These are phyloP conservation scores for Oeneis ivallda DNA, from an alignment of 2,888 invertebrate genomes.

Conservation along the genomic window DNA sequence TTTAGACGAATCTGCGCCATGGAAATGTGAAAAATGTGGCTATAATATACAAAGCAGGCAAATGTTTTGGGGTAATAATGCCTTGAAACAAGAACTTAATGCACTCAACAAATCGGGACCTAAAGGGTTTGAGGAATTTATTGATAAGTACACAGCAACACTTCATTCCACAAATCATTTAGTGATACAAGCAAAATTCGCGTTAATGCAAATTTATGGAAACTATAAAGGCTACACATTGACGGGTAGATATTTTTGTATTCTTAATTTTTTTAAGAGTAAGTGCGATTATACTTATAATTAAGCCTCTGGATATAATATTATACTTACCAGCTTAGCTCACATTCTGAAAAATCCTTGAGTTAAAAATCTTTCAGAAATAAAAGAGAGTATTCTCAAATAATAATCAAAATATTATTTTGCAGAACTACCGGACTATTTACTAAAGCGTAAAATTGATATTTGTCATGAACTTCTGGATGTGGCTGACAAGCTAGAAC, in stretches of 20 bases:
- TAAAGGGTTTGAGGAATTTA: slow-evolving; percentile 82
- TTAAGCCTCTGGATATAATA: too few species aligned
- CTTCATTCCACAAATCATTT: slow-evolving; percentile 86
- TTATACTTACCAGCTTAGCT: too few species aligned
- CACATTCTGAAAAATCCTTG: neutral
- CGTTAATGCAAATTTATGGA: slow-evolving; percentile 86
- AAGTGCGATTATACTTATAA: too few species aligned
- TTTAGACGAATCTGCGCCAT: slow-evolving; percentile 79
- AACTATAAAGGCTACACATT: slow-evolving; percentile 80
- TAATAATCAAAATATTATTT: slow-evolving; percentile 23
- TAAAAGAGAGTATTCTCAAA: neutral
- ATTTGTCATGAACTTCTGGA: slow-evolving; percentile 86
- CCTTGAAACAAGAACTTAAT: slow-evolving; percentile 82
- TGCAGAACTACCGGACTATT: slow-evolving; percentile 80
- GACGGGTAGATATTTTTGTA: slow-evolving; percentile 62
- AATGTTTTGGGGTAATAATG: slow-evolving; percentile 83
- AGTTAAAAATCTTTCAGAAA: neutral
- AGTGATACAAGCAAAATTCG: slow-evolving; percentile 85
- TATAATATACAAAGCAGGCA: slow-evolving; percentile 81
- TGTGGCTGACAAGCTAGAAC: slow-evolving; percentile 83
- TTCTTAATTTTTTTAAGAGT: too few species aligned
- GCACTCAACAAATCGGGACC: slow-evolving; percentile 79
- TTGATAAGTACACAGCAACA: slow-evolving; percentile 83
- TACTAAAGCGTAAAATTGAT: slow-evolving; percentile 82
- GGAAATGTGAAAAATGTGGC: slow-evolving; percentile 85